A percentile compares a stretch with the other conserved stretches of the same genome.
phyloP scores from a whole-genome alignment of 2,797 vertebrate genomes.

The Onychomys torridus region DNA sequence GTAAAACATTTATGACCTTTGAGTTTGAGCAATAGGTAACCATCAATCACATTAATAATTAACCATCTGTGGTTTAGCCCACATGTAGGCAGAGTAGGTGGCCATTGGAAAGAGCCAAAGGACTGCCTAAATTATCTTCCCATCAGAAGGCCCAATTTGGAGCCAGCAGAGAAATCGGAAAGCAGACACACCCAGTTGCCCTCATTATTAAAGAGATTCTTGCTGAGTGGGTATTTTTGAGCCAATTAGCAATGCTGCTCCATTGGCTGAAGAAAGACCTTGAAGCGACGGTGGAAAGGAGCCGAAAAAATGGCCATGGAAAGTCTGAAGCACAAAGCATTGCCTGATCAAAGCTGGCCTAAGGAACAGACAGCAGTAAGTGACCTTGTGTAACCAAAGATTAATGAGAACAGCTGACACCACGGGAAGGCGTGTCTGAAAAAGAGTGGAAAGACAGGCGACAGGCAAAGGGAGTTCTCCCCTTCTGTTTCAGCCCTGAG shows the following conservation, averaged over 20 bases:
- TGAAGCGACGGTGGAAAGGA: neutral
- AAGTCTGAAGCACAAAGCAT: slow-evolving; percentile 31
- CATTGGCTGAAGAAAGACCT: slow-evolving; percentile 38
- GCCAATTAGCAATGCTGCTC: slow-evolving; percentile 15
- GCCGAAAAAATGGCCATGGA: slow-evolving; percentile 29
- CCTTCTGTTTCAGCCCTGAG: neutral
- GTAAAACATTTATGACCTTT: slow-evolving; percentile 55
- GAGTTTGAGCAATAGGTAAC: slow-evolving; percentile 56
- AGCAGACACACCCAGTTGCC: slow-evolving; percentile 25
- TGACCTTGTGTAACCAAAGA: neutral
- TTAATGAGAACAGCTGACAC: neutral
- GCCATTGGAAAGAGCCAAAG: slow-evolving; percentile 48
- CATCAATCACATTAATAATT: slow-evolving; percentile 68
- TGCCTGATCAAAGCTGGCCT: neutral
- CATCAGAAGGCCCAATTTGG: neutral
- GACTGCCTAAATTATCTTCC: slow-evolving; percentile 21
- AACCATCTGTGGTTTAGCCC: slow-evolving; percentile 25
- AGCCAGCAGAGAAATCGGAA: slow-evolving; percentile 38
- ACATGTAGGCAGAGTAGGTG: slow-evolving; percentile 7
- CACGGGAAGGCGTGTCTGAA: neutral
- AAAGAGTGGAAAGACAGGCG: neutral
- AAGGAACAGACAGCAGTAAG: neutral
- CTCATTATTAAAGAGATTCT: neutral
- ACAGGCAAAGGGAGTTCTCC: neutral
- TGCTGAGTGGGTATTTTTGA: slow-evolving; percentile 5